These are phyloP conservation scores for Marasmarcha lunaedactyla DNA, from an alignment of 2,888 invertebrate genomes.

Conservation along the genomic window DNA sequence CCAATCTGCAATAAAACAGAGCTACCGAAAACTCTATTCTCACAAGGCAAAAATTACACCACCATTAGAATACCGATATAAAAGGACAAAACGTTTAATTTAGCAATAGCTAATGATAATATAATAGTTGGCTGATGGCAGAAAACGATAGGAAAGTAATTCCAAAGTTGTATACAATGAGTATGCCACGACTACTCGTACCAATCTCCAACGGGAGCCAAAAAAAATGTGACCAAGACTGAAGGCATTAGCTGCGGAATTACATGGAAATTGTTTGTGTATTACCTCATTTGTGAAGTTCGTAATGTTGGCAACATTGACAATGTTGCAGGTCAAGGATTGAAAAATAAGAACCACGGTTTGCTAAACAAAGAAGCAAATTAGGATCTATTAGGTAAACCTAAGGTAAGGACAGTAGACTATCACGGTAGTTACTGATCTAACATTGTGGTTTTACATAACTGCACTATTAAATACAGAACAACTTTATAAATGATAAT, in stretches of 20 bases:
- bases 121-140: slow-evolving; percentile 59
- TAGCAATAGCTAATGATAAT: slow-evolving; percentile 50
- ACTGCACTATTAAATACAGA: no score
- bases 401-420: no score
- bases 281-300: slow-evolving; percentile 30
- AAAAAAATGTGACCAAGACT: slow-evolving; percentile 49
- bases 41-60: not conserved
- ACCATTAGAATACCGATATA: not conserved
- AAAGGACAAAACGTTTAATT: slow-evolving; percentile 11
- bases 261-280: slow-evolving; percentile 32
- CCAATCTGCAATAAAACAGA: no score
- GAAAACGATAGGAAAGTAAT: slow-evolving; percentile 66
- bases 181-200: slow-evolving; percentile 40
- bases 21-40: no score
- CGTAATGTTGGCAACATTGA: slow-evolving; percentile 20
- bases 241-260: slow-evolving; percentile 35
- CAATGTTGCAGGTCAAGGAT: not conserved
- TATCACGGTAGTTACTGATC: no score
- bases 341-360: not conserved
- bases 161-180: slow-evolving; percentile 48
- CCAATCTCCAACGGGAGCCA: slow-evolving; percentile 45
- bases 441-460: no score
- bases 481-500: no score
- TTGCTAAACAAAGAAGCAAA: no score
- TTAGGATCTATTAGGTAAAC: no score